phyloP scores from a whole-genome alignment of 2,888 invertebrate genomes.

The Sphaerophoria rueppellii region DNA sequence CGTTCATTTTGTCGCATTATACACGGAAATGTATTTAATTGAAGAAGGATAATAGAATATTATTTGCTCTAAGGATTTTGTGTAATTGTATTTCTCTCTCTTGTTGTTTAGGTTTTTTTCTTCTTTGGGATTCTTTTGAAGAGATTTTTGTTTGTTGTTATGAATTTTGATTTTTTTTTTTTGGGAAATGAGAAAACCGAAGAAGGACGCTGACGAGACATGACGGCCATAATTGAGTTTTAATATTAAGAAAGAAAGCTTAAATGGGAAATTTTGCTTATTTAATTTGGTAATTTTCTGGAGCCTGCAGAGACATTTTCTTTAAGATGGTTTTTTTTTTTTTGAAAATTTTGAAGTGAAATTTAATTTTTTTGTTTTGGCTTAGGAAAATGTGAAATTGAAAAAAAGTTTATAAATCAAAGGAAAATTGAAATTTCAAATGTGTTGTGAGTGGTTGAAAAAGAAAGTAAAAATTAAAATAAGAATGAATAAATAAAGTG shows the following conservation, averaged over 20 bases:
- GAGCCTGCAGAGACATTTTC: slow-evolving; percentile 33
- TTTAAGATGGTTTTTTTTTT: slow-evolving; percentile 26
- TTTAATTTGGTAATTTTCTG: slow-evolving; percentile 40
- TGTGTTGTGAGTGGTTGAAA: slow-evolving; percentile 34
- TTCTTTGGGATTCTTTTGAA: not conserved
- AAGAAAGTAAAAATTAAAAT: slow-evolving; percentile 4
- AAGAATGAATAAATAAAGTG: not conserved
- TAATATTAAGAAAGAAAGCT: slow-evolving; percentile 48
- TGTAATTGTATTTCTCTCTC: slow-evolving; percentile 53
- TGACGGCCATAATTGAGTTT: slow-evolving; percentile 57
- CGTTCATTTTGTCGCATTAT: too few species aligned
- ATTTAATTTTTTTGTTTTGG: not conserved
- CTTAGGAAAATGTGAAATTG: slow-evolving; percentile 16
- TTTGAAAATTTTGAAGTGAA: not conserved
- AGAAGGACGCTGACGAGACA: not conserved
- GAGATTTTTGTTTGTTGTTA: slow-evolving; percentile 5
- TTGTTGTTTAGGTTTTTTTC: not conserved
- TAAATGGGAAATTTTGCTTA: slow-evolving; percentile 43
- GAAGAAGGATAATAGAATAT: slow-evolving; percentile 58
- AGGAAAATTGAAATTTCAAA: slow-evolving; percentile 21
- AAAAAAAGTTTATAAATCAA: not conserved
- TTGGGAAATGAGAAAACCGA: not conserved
- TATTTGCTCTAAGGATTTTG: slow-evolving; percentile 61
- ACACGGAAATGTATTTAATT: slow-evolving; percentile 62
- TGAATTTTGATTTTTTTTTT: slow-evolving; percentile 18